Base-by-base conservation (phyloP, 2,797 vertebrate genomes). In the Amphiprion clarkii region DNA sequence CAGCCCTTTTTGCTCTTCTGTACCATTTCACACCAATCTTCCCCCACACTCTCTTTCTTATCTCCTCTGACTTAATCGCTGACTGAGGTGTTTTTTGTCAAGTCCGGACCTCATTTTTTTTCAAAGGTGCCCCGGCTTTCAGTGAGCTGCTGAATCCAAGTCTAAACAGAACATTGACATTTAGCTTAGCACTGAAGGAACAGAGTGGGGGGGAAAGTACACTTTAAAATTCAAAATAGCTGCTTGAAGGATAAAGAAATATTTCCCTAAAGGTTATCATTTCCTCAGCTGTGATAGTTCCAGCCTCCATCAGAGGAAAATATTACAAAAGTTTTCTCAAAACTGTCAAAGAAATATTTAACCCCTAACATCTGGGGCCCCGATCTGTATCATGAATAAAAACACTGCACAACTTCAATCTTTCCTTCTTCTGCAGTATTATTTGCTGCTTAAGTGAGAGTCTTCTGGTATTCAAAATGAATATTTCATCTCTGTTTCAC, bases 401-500 rank as follows among this genome's bases (percentile, higher is more conserved):
- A 57, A 46, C 16, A 66, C 58, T 57, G 31, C 19, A 42, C 40
- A 78, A 71, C 55, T 66, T 64, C 74, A 72, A 56, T 81, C 64
- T 69, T 44, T 64, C 46, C 49, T 53, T 42, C 55, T 76, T 77
- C 25, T 78, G 23, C 39, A 17, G 44, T 65, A 63, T 76, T 55
- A 67, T 82, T 81, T 51, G 70, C 49, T 56, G 59, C 61, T 83
- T 86, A 79, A 78, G 81, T 72, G 67, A 81, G 79, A 74, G 53
- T 55, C 76, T 69, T 74, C 66, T 64, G 67, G 73, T 54, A 64
- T 72, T 85, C 65, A 58, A 70, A 76, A 81, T 86, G 33, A 82
- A 86, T 88, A 87, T 89, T 88, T 89, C 67, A 87, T 93, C 78
- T 88, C 74, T 57, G 42, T 74, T 88, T 91, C 88, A 90, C 89